phyloP scores from a whole-genome alignment of 2,888 invertebrate genomes.

The Nemapogon koenigi region DNA sequence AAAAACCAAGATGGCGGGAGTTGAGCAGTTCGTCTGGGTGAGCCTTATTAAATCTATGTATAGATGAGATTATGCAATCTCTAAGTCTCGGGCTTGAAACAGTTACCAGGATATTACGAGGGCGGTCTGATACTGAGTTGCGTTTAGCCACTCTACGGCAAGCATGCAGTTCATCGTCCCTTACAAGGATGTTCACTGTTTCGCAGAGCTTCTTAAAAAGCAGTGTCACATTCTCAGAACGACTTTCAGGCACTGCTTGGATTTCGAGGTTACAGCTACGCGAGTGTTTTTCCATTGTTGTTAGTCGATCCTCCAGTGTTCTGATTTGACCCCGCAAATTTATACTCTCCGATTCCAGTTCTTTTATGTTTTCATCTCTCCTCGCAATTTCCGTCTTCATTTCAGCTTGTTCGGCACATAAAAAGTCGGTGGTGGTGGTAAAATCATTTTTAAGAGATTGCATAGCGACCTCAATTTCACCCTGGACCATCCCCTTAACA shows the following conservation, averaged over 20 bases:
- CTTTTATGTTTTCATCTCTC: slow-evolving; percentile 5
- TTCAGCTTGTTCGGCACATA: not conserved
- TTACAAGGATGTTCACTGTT: not conserved
- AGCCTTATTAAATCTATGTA: slow-evolving; percentile 14
- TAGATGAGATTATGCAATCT: slow-evolving; percentile 15
- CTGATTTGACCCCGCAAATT: slow-evolving; percentile 6
- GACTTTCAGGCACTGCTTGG: slow-evolving; percentile 13
- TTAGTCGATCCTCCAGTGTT: slow-evolving; percentile 4
- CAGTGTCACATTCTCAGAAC: slow-evolving; percentile 7
- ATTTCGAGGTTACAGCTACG: slow-evolving; percentile 14
- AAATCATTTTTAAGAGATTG: not conserved
- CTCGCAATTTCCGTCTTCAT: slow-evolving; percentile 8
- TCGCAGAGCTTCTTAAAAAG: slow-evolving; percentile 10
- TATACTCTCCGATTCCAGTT: not conserved
- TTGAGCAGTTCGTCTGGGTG: slow-evolving; percentile 9
- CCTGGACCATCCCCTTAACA: not conserved
- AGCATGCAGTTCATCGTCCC: slow-evolving; percentile 1
- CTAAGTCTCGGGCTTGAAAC: slow-evolving; percentile 12
- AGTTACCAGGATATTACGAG: slow-evolving; percentile 7
- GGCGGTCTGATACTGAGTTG: slow-evolving; percentile 10
- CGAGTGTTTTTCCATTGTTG: slow-evolving; percentile 12
- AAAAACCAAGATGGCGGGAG: slow-evolving; percentile 9
- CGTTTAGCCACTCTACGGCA: slow-evolving; percentile 16
- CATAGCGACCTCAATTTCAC: not conserved
- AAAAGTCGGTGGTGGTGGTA: slow-evolving; percentile 1